Percentiles rank a stretch among this genome's conserved stretches.
Evolutionary conservation across 2,797 vertebrate species (phyloP).

Genomic region (Remorina albescens): DNA sequence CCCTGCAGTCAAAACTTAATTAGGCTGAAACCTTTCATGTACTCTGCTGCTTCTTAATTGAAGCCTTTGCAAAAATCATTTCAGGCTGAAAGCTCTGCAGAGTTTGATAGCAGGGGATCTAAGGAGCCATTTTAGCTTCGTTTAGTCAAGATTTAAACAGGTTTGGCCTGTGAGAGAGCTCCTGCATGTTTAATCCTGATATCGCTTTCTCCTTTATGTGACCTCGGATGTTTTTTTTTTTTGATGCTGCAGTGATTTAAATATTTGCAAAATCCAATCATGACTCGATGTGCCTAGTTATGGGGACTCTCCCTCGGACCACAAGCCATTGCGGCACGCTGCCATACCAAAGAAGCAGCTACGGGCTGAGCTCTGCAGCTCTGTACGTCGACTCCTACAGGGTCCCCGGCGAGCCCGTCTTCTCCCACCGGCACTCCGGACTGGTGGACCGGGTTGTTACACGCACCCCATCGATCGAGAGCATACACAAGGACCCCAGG

Average conservation of each 20-base stretch:
- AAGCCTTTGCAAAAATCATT: conserved; percentile 57
- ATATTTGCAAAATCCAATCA: background rate
- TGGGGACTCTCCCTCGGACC: conserved; percentile 92
- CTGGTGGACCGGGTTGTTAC: conserved; percentile 90
- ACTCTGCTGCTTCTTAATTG: conserved; percentile 44
- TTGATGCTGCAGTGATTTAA: background rate
- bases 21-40: conserved; percentile 70
- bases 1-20: conserved; percentile 67
- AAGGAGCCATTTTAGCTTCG: conserved; percentile 37
- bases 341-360: conserved; percentile 95
- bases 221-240: conserved; percentile 22
- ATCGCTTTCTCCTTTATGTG: conserved; percentile 5
- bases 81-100: conserved; percentile 49
- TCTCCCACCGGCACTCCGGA: conserved; percentile 82
- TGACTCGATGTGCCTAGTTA: conserved; percentile 75
- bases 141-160: conserved; percentile 49
- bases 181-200: background rate
- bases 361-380: conserved; percentile 88
- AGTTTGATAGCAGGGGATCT: conserved; percentile 38
- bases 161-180: conserved; percentile 25
- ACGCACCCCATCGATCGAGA: conserved; percentile 94
- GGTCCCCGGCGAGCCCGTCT: conserved; percentile 85
- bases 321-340: conserved; percentile 94
- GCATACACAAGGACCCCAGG: conserved; percentile 98
- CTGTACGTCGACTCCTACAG: conserved; percentile 92